Conservation (phyloP, 1,140 invertebrate species). For the Marisa cornuarietis region DNA sequence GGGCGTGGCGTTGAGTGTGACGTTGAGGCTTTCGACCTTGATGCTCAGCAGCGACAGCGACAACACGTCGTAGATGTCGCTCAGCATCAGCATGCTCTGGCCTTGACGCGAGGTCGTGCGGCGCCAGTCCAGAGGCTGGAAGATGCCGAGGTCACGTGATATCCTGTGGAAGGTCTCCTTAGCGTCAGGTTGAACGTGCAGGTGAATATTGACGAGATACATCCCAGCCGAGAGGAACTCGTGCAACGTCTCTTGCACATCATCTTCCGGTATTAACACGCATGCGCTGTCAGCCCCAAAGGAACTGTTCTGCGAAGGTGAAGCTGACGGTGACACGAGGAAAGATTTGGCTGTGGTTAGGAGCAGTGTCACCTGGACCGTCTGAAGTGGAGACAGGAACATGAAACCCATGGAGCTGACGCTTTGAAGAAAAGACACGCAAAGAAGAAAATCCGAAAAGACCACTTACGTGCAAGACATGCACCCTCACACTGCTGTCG, state of each 20-base stretch:
- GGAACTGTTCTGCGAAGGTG: background rate
- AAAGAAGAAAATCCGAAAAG: background rate
- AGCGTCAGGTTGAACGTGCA: background rate
- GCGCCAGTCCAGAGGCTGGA: background rate
- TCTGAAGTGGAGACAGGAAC: background rate
- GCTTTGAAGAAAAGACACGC: background rate
- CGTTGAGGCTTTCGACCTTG: slow-evolving; percentile 18
- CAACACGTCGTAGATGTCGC: slow-evolving; percentile 40
- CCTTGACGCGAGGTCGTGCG: slow-evolving; percentile 26
- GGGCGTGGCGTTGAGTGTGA: slow-evolving; percentile 19
- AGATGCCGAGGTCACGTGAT: slow-evolving; percentile 1
- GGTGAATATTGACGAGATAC: slow-evolving; percentile 4
- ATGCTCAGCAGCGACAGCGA: slow-evolving; percentile 35
- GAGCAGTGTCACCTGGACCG: background rate
- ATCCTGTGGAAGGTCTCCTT: background rate
- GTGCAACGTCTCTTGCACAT: background rate
- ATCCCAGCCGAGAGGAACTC: background rate
- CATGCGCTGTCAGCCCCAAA: background rate
- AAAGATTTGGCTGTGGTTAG: background rate
- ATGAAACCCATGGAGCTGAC: background rate
- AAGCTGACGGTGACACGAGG: background rate
- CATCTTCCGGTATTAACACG: background rate
- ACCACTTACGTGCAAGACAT: background rate
- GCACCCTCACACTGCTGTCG: too few species aligned
- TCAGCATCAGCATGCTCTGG: slow-evolving; percentile 40